phyloP scores from a whole-genome alignment of 2,113 vertebrate genomes.

The Mystacornis crossleyi region DNA sequence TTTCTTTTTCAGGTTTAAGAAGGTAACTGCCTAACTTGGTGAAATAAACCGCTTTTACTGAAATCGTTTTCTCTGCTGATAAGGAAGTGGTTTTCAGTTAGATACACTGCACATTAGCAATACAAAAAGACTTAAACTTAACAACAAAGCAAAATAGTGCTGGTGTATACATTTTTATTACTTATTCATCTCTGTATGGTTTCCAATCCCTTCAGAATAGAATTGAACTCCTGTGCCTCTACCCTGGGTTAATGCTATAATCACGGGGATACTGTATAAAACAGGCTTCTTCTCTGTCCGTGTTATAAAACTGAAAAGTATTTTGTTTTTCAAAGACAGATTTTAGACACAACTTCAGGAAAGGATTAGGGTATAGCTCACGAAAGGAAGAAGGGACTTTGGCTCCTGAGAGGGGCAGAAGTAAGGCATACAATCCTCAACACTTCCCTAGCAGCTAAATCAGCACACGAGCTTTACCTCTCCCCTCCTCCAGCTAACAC shows the following conservation, averaged over 20 bases:
- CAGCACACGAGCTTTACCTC: background rate
- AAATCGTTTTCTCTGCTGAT: background rate
- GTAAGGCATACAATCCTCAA: background rate
- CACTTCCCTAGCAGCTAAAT: background rate
- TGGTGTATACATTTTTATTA: background rate
- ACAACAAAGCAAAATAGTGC: background rate
- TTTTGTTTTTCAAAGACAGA: background rate
- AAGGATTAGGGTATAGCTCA: background rate
- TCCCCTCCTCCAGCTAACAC: background rate
- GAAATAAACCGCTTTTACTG: background rate
- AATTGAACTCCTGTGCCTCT: background rate
- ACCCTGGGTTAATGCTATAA: background rate
- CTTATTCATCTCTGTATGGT: background rate
- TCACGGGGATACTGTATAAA: background rate
- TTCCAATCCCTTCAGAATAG: background rate
- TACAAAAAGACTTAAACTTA: background rate
- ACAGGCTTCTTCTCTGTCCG: background rate
- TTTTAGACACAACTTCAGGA: background rate
- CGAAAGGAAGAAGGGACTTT: background rate
- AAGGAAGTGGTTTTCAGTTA: background rate
- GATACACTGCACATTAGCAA: background rate
- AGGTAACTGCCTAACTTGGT: background rate
- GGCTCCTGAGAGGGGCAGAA: background rate
- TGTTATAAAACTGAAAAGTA: background rate
- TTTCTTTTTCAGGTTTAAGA: constrained; percentile 5